phyloP scores from a whole-genome alignment of 2,888 invertebrate genomes.

The Protodeltote pygarga region DNA sequence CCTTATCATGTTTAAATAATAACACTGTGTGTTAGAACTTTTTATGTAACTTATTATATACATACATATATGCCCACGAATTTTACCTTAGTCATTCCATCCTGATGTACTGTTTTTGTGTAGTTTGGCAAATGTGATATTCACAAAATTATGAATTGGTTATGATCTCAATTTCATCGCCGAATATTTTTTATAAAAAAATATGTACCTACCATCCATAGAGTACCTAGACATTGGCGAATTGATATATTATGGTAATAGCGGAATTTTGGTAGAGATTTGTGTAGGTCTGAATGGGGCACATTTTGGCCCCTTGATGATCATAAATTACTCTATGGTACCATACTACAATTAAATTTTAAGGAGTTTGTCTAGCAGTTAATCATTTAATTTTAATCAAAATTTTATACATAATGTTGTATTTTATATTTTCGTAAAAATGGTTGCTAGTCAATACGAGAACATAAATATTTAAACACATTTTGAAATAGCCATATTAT shows the following conservation, averaged over 20 bases:
- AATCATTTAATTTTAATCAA: conserved; percentile 21
- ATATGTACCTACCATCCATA: too few species aligned
- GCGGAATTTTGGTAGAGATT: too few species aligned
- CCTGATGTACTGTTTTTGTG: conserved; percentile 9
- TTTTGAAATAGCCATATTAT: background rate
- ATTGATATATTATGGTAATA: too few species aligned
- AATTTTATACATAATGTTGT: conserved; percentile 22
- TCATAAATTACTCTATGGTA: background rate
- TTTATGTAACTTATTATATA: background rate
- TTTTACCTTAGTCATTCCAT: conserved; percentile 33
- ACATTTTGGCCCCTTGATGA: too few species aligned
- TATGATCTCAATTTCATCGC: conserved; percentile 35
- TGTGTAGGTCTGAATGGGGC: too few species aligned
- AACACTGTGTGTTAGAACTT: background rate
- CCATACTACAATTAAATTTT: conserved; percentile 9
- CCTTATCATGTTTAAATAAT: background rate
- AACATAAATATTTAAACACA: conserved; percentile 11
- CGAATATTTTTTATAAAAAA: conserved; percentile 18
- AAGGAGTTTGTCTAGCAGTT: conserved; percentile 9
- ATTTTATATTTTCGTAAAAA: conserved; percentile 41
- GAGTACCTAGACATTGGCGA: too few species aligned
- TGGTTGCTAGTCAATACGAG: conserved; percentile 43
- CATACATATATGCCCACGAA: conserved; percentile 4
- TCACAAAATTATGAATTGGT: conserved; percentile 34
- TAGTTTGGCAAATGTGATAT: conserved; percentile 38